Evolutionary conservation across 2,113 vertebrate species (phyloP).

Genomic region (Corvus cornix): DNA sequence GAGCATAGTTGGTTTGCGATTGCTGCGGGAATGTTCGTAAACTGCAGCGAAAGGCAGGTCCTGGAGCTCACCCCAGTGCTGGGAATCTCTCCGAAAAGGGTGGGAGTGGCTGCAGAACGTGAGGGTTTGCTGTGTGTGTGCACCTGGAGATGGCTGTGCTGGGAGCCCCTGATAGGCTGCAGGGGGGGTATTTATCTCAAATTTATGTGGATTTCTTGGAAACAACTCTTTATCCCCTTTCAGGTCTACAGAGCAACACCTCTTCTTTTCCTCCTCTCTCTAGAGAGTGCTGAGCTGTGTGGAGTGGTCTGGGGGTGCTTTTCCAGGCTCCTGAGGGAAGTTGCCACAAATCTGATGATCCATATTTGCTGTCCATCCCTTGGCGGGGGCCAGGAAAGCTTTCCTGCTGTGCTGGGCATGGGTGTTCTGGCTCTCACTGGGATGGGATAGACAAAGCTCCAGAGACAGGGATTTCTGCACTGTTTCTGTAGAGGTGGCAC

Average conservation of each 20-base stretch:
- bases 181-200: background rate
- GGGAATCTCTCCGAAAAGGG: background rate
- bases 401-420: background rate
- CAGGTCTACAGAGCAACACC: background rate
- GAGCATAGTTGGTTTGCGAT: background rate
- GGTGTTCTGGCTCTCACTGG: background rate
- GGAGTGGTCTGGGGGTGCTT: background rate
- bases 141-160: background rate
- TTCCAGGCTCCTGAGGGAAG: background rate
- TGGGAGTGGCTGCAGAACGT: rapidly evolving
- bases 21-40: background rate
- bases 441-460: background rate
- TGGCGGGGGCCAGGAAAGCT: background rate
- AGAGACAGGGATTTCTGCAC: background rate
- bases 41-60: background rate
- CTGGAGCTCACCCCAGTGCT: background rate
- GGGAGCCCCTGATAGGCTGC: background rate
- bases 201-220: background rate
- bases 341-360: too few relatives aligned
- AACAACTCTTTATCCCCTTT: background rate
- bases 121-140: rapidly evolving
- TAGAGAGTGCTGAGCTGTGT: rapidly evolving
- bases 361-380: rapidly evolving
- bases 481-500: rapidly evolving
- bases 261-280: background rate